Evolutionary conservation across 2,888 invertebrate species (phyloP), one percentile per base, ranked within the genome.

Genomic region (Pandemis cinnamomeana): DNA sequence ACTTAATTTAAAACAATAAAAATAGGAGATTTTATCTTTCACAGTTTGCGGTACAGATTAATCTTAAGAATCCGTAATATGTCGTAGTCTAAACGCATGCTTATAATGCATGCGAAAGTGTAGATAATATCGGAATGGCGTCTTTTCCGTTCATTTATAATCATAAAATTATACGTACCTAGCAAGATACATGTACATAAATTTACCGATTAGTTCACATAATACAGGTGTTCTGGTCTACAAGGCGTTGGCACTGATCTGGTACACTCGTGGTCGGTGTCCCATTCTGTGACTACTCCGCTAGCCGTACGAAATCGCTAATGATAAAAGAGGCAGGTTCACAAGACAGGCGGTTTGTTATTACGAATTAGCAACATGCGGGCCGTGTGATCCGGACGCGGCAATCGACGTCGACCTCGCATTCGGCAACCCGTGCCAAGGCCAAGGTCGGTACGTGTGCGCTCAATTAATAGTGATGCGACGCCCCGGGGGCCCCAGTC

Each of bases 391-490:
- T 91, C 91, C 92, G 93, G 93, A 92, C 92, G 92, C 88, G 87
- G 86, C 90, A 92, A 91, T 93, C 90, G 88, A 80, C 80, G 83
- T 76, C 85, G 91, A 91, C 92, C 92, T 92, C 91, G 89, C 81
- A 90, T 92, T 93, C 91, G 92, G 92, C 93, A 91, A 89, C 91
- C 87, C 87, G 88, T 87, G 89, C 89, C 92, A 93, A 93, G 93
- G 93, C 91, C 93, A 93, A 93, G 93, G 93, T 85, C 91, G 85
- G 84, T 84, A 85, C 80, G 64, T 66, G 84, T 89, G 87, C 84
- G 87, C 85, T 87, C 90, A 92, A 91, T 92, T 91, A 92, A 86
- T 87, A 85, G 85, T 84, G 82, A 82, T 81, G 79, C 80, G 82
- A 80, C 78, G 81, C 74, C 61, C 58, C 75, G 85, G 86, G 86